These are phyloP conservation scores for Leontocebus nigricollis DNA, from an alignment of 2,797 vertebrate genomes.

Conservation along the genomic window DNA sequence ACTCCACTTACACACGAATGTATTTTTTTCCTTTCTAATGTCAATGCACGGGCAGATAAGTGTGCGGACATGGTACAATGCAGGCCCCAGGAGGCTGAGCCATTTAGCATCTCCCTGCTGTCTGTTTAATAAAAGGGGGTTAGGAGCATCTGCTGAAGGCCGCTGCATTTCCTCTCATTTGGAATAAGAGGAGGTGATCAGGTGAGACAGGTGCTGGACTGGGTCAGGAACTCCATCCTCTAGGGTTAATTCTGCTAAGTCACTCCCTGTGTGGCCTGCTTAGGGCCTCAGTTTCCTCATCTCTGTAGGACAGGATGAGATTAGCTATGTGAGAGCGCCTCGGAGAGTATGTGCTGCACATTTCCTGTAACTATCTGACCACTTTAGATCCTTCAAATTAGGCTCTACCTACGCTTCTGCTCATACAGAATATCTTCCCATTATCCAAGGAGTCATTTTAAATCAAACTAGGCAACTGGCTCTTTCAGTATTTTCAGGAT, in stretches of 20 bases:
- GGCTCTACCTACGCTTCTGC: neutral
- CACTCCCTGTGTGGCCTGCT: neutral
- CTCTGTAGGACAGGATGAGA: neutral
- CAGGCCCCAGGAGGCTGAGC: fast-evolving
- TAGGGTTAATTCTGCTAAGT: neutral
- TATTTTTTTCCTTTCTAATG: neutral
- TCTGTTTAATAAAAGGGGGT: neutral
- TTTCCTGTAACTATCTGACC: fast-evolving
- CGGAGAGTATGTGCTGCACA: no score
- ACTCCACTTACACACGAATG: neutral
- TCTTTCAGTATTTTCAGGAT: neutral
- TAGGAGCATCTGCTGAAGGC: no score
- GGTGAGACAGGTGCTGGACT: neutral
- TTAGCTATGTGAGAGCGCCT: neutral
- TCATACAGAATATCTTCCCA: fast-evolving
- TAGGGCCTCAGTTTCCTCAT: neutral
- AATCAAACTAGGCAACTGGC: neutral
- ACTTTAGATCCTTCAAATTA: neutral
- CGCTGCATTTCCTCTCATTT: neutral
- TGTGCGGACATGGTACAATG: fast-evolving
- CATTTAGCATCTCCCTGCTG: no score
- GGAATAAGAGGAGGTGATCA: neutral
- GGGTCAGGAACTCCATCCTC: fast-evolving
- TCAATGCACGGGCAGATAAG: neutral
- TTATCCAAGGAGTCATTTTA: neutral